phyloP scores from a whole-genome alignment of 2,888 invertebrate genomes.

The Lithophane leautieri region DNA sequence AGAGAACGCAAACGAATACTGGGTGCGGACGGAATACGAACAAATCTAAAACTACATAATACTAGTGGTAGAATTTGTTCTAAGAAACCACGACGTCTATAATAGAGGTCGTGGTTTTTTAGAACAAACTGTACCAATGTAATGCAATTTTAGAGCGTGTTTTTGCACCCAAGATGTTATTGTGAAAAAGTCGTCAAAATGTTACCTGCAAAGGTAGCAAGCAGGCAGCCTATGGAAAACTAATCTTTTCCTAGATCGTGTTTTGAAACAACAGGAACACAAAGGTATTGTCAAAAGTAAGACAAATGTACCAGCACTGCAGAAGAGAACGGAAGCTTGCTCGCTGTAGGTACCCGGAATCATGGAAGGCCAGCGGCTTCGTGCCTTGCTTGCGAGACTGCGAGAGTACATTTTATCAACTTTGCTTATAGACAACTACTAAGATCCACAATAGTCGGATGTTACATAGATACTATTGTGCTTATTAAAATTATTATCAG shows the following conservation, averaged over 20 bases:
- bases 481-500: slow-evolving; percentile 1
- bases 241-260: neutral
- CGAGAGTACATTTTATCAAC: slow-evolving; percentile 23
- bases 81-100: too few species aligned
- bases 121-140: too few species aligned
- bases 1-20: neutral
- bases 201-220: rapidly evolving
- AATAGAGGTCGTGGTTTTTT: too few species aligned
- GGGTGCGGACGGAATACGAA: neutral
- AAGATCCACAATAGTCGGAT: slow-evolving; percentile 6
- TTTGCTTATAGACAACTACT: slow-evolving; percentile 11
- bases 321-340: slow-evolving; percentile 58
- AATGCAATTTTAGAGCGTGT: neutral
- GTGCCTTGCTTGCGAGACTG: slow-evolving; percentile 42
- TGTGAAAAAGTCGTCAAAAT: neutral
- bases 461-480: neutral
- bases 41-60: neutral
- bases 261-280: neutral
- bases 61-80: too few species aligned
- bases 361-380: slow-evolving; percentile 55
- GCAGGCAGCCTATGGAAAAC: neutral
- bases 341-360: slow-evolving; percentile 50
- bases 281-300: slow-evolving; percentile 17
- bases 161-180: neutral
- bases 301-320: slow-evolving; percentile 43